Base-by-base conservation (phyloP, 2,888 invertebrate species). In the Hanleya hanleyi region DNA sequence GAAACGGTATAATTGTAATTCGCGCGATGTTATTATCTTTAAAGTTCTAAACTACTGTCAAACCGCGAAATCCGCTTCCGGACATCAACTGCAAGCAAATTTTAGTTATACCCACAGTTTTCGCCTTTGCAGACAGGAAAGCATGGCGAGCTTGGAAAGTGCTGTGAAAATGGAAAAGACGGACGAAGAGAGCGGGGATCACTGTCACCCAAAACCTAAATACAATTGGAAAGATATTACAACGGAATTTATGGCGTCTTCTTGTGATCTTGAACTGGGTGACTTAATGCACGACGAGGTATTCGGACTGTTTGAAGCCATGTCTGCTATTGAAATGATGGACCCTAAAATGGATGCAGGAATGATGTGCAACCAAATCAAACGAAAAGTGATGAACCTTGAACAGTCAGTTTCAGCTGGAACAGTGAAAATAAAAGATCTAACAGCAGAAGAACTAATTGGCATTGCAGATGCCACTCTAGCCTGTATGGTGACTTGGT, bases 291-390 rank as follows among this genome's bases (percentile, higher is more conserved):
- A 98, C 86, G 97, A 98, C 93, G 64, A 64, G 36, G 38, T 37
- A 36, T 91, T 91, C 84, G 90, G 90, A 32, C 92, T 99, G 49
- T 97, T 97, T 91, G 99, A 99, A 91, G 99, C 98, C 0, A 99
- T 99, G 99, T 98, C 98, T 0, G 99, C 99, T 0, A 99, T 99
- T 84, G 99, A 99, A 91, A 97, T 99, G 96, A 99, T 99, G 99
- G 99, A 99, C 90, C 98, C 99, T 0, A 99, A 99, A 93, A 99
- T 99, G 99, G 99, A 99, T 92, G 97, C 98, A 0, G 99, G 99
- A 6, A 98, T 99, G 97, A 92, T 96, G 78, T 97, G 97, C 89
- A 97, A 97, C 89, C 93, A 97, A 85, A 90, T 89, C 36, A 90
- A 90, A 76, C 94, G 95, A 64, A 95, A 95, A 86, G 95, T 96